Conservation (phyloP, 1,140 invertebrate genomes). For the Panagrolaimus sp. region DNA sequence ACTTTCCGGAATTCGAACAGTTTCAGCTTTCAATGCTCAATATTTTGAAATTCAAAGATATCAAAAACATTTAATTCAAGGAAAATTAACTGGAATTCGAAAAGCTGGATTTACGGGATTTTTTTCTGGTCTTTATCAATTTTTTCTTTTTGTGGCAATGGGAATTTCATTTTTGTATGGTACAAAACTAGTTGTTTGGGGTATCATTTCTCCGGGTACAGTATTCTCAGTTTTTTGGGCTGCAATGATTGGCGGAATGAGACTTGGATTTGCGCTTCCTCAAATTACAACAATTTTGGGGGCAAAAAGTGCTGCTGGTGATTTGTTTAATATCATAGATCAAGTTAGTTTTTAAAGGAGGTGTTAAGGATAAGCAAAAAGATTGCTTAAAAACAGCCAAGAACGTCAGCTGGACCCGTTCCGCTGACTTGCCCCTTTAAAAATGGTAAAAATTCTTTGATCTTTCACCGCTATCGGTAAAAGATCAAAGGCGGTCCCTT, state of each 20-base stretch:
- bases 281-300: slow-evolving; percentile 23
- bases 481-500: no score
- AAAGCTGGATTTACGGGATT: slow-evolving; percentile 66
- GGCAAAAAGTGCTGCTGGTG: slow-evolving; percentile 71
- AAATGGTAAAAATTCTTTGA: no score
- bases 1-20: slow-evolving; percentile 71
- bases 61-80: not conserved
- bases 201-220: slow-evolving; percentile 30
- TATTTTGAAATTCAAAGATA: slow-evolving; percentile 64
- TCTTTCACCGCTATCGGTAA: no score
- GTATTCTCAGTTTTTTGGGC: slow-evolving; percentile 34
- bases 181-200: slow-evolving; percentile 23
- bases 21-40: slow-evolving; percentile 76
- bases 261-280: slow-evolving; percentile 30
- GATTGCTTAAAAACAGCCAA: no score
- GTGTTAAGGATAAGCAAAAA: not conserved
- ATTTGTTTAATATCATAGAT: slow-evolving; percentile 74
- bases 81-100: slow-evolving; percentile 8
- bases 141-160: slow-evolving; percentile 62
- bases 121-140: slow-evolving; percentile 64
- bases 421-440: not conserved
- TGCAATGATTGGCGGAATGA: slow-evolving; percentile 23
- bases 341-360: slow-evolving; percentile 52
- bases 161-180: slow-evolving; percentile 34
- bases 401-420: not conserved